These are phyloP conservation scores for Polyodon spathula DNA, from an alignment of 2,113 vertebrate genomes.

Conservation along the genomic window DNA sequence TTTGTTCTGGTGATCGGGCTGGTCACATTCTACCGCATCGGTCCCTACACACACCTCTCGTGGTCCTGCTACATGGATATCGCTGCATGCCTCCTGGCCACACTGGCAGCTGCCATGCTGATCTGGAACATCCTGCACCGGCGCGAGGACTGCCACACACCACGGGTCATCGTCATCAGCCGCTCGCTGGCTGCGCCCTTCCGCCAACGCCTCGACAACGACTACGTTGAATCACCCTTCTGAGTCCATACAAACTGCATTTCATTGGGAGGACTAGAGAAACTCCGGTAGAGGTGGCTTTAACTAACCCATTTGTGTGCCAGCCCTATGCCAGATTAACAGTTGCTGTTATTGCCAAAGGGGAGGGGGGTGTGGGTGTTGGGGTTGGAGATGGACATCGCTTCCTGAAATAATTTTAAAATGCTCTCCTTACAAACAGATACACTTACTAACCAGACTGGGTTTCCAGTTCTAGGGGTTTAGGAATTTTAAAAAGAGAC, in stretches of 20 bases:
- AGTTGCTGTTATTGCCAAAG: too few relatives aligned
- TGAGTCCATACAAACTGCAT: constrained; percentile 41
- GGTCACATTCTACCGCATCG: constrained; percentile 91
- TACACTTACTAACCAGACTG: too few relatives aligned
- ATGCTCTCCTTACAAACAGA: too few relatives aligned
- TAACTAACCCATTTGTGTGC: too few relatives aligned
- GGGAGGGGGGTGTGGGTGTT: too few relatives aligned
- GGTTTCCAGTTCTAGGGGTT: too few relatives aligned
- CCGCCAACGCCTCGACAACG: constrained; percentile 77
- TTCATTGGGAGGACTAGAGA: not conserved
- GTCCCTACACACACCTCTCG: constrained; percentile 81
- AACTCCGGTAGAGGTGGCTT: too few relatives aligned
- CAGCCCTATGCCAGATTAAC: too few relatives aligned
- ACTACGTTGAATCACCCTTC: constrained; percentile 93
- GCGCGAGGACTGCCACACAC: constrained; percentile 83
- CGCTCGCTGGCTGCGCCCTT: constrained; percentile 72
- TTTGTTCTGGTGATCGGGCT: constrained; percentile 92
- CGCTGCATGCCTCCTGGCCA: constrained; percentile 83
- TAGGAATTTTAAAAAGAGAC: too few relatives aligned
- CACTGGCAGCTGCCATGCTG: constrained; percentile 83
- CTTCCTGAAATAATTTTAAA: too few relatives aligned
- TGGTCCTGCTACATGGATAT: constrained; percentile 96
- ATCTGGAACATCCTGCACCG: constrained; percentile 97
- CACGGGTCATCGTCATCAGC: constrained; percentile 84
- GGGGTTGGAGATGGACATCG: too few relatives aligned